These are phyloP conservation scores for Trichonephila inaurata DNA, from an alignment of 1,140 invertebrate species.

Conservation along the genomic window DNA sequence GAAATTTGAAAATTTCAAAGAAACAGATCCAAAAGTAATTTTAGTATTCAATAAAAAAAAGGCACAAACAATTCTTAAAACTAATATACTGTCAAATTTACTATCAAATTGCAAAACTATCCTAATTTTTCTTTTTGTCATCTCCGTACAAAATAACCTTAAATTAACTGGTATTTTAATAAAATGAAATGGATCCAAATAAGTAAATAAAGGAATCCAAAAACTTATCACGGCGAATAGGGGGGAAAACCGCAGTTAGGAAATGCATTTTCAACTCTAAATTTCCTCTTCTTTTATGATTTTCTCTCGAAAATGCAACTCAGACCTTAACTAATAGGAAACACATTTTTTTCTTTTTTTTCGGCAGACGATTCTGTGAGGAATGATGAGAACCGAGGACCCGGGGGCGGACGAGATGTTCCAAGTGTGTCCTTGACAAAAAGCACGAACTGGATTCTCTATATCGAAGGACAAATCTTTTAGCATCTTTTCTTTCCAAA, in stretches of 20 bases:
- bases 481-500: neutral
- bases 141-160: neutral
- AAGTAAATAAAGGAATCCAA: too few species aligned
- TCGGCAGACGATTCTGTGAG: neutral
- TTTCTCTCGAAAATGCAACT: neutral
- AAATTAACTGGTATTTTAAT: neutral
- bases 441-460: constrained; percentile 30
- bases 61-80: neutral
- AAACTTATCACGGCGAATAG: neutral
- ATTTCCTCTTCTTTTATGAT: neutral
- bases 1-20: neutral
- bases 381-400: constrained; percentile 10
- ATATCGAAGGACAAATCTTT: constrained; percentile 7
- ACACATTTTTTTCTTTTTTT: constrained; percentile 1
- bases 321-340: neutral
- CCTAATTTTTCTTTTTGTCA: neutral
- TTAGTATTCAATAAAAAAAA: neutral
- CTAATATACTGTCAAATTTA: neutral
- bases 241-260: neutral
- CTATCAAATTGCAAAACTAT: neutral
- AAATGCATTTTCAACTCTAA: neutral
- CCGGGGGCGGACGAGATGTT: constrained; percentile 7
- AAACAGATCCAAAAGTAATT: neutral
- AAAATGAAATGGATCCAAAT: neutral
- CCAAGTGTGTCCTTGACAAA: constrained; percentile 5